Percentiles rank a stretch among this genome's conserved stretches.
phyloP scores from a whole-genome alignment of 2,888 invertebrate species.

The Drosophila quinaria region DNA sequence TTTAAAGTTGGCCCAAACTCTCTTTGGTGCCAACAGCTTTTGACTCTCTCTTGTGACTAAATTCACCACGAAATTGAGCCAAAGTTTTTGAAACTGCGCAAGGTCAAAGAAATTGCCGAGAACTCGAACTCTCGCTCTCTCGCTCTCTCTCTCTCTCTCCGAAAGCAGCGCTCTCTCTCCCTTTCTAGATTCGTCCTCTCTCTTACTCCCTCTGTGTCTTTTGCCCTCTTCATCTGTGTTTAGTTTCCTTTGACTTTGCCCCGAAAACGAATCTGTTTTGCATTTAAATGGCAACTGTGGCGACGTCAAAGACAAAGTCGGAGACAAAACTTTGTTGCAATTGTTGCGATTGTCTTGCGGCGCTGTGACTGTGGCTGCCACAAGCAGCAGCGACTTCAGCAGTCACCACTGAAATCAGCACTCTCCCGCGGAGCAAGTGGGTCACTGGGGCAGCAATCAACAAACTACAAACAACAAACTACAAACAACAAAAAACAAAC shows the following conservation, averaged over 20 bases:
- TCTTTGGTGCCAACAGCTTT: no score
- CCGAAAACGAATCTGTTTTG: constrained; percentile 60
- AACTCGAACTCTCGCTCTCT: background rate
- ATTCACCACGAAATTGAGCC: constrained; percentile 58
- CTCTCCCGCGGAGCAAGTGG: constrained; percentile 57
- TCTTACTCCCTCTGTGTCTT: no score
- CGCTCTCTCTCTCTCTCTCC: background rate
- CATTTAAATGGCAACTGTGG: constrained; percentile 73
- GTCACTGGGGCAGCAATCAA: constrained; percentile 74
- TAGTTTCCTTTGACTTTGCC: constrained; percentile 50
- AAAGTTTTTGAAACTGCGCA: constrained; percentile 35
- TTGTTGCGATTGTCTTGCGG: constrained; percentile 71
- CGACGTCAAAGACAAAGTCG: constrained; percentile 33
- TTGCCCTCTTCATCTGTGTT: no score
- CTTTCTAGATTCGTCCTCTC: no score
- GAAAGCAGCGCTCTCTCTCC: background rate
- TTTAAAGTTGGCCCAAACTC: no score
- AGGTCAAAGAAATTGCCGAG: constrained; percentile 9
- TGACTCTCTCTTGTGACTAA: background rate
- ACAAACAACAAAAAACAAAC: constrained; percentile 65
- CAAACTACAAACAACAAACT: constrained; percentile 29
- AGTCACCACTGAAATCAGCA: background rate
- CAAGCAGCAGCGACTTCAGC: constrained; percentile 34
- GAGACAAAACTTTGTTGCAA: constrained; percentile 13
- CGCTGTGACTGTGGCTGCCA: constrained; percentile 28